phyloP scores from a whole-genome alignment of 2,113 vertebrate genomes.

The Gallinago jamesoni region DNA sequence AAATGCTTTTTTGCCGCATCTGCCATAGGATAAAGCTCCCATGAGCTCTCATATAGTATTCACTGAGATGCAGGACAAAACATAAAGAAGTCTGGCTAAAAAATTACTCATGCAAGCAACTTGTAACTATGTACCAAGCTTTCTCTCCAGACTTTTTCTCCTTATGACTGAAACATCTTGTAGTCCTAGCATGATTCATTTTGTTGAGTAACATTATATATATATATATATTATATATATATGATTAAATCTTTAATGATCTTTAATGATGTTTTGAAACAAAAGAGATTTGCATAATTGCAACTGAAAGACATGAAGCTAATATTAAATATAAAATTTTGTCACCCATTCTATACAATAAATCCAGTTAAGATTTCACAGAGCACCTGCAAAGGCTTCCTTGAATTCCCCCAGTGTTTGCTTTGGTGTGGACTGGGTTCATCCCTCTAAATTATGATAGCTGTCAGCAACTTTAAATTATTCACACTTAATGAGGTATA shows the following conservation, averaged over 20 bases:
- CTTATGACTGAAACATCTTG: neutral
- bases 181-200: neutral
- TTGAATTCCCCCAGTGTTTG: neutral
- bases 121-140: neutral
- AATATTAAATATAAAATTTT: neutral
- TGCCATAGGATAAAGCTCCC: neutral
- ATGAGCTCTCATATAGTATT: neutral
- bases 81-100: neutral
- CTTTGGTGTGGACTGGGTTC: neutral
- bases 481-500: neutral
- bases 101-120: neutral
- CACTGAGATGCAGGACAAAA: neutral
- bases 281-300: constrained; percentile 22
- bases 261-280: neutral
- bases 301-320: neutral
- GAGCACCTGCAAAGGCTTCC: neutral
- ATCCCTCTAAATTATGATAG: neutral
- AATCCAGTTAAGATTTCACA: neutral
- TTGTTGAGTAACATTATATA: neutral
- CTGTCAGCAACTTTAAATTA: neutral
- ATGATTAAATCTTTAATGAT: neutral
- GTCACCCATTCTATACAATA: neutral
- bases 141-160: neutral
- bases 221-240: neutral
- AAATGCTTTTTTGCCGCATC: neutral